These are phyloP conservation scores for Ia io DNA, from an alignment of 2,113 vertebrate genomes.

Conservation along the genomic window DNA sequence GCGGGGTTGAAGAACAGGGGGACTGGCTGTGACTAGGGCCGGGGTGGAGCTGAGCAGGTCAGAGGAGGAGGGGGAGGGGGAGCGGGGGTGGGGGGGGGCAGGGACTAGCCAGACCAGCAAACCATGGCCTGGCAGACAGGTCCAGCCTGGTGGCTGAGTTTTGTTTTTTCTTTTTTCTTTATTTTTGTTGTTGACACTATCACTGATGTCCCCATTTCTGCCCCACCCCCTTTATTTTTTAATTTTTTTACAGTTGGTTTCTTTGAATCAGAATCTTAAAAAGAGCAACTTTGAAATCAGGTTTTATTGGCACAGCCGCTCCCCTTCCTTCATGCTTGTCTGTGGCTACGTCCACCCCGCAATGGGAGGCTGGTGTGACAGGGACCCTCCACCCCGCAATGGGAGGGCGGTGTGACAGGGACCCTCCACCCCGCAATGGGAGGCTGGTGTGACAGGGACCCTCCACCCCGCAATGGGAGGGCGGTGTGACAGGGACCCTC, in stretches of 20 bases:
- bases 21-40: background rate
- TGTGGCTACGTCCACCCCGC: background rate
- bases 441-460: too few species aligned
- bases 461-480: too few species aligned
- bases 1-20: background rate
- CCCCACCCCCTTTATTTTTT: background rate
- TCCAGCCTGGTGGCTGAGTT: background rate
- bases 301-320: background rate
- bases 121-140: background rate
- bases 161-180: background rate
- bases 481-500: too few species aligned
- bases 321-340: background rate
- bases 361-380: background rate
- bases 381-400: background rate
- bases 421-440: too few species aligned
- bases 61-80: background rate
- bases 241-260: background rate
- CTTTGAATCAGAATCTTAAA: background rate
- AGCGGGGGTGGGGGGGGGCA: background rate
- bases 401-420: too few species aligned
- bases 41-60: background rate
- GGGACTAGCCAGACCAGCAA: background rate
- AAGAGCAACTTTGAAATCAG: background rate
- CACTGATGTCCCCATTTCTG: too few species aligned
- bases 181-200: background rate